Base-by-base conservation (phyloP, 2,113 vertebrate genomes). In the Pseudolaguvia tuberculata region DNA sequence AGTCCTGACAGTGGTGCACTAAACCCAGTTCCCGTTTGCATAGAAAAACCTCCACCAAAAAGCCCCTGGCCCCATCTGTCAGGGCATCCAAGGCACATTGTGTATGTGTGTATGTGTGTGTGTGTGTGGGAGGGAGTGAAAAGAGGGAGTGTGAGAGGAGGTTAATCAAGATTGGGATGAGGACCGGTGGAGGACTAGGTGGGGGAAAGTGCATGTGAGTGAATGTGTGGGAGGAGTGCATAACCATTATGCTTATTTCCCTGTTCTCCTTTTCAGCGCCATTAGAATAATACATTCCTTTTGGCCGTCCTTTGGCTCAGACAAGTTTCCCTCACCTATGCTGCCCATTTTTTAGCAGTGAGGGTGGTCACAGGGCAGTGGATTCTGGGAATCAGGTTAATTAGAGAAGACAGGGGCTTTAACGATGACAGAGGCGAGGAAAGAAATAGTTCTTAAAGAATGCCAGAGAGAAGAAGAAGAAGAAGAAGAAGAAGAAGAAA, bases 1-100 rank as follows among this genome's bases (percentile, higher is more conserved):
- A 87, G 87, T 88, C 85, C 86, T 89, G 90, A 88, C 87, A 92
- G 89, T 86, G 86, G 85, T 86, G 91, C 91, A 91, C 87, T 91
- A 88, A 91, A 84, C 88, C 85, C 84, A 86, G 87, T 86, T 81
- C 86, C 89, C 88, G 86, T 88, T 91, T 89, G 88, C 89, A 87
- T 87, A 84, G 86, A 89, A 86, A 84, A 87, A 88, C 86, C 87
- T 73, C 68, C 69, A 63, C 76, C 68, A 82, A 73, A 89, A 79
- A 79, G 83, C 88, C 86, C 80, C 84, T 88, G 88, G 89, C 88
- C 91, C 92, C 92, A 93, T 93, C 92, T 92, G 92, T 92, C 91
- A 92, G 89, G 89, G 88, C 88, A 87, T 89, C 88, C 57, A 45
- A 83, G 83, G 77, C 86, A 88, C 88, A 90, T 87, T 91, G 88